Evolutionary conservation across 2,113 vertebrate genomes (phyloP).

Genomic region (Proterorhinus semilunaris): DNA sequence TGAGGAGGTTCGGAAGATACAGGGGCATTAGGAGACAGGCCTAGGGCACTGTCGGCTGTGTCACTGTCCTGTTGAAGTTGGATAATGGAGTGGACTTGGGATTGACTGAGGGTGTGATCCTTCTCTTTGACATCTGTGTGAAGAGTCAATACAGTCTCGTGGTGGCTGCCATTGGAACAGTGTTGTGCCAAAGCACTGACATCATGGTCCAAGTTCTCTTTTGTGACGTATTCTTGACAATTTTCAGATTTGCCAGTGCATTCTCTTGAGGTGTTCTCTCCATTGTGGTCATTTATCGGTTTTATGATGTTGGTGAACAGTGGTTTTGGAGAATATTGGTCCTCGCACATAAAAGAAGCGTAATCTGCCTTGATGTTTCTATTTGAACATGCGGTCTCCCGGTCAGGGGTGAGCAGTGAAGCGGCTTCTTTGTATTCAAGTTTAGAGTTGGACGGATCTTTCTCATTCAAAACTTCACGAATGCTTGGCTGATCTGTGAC

Average conservation of each 20-base stretch:
- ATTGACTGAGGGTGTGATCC: not conserved
- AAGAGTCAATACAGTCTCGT: not conserved
- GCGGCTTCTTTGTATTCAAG: not conserved
- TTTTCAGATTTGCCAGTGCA: not conserved
- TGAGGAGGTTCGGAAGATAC: conserved; percentile 15
- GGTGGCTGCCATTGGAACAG: not conserved
- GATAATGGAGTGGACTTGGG: not conserved
- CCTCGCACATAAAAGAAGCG: not conserved
- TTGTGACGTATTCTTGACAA: conserved; percentile 16
- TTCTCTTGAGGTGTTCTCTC: conserved; percentile 20
- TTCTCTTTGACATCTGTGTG: not conserved
- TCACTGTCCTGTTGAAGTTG: conserved; percentile 3
- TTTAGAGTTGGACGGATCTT: not conserved
- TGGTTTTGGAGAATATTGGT: not conserved
- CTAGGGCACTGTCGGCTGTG: conserved; percentile 47
- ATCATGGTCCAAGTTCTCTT: not conserved
- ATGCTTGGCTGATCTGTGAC: not conserved
- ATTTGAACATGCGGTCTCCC: not conserved
- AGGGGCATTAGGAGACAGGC: conserved; percentile 28
- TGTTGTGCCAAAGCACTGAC: not conserved
- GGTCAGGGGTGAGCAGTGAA: not conserved
- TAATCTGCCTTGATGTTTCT: not conserved
- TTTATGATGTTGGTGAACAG: not conserved
- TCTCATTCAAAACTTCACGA: not conserved
- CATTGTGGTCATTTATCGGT: not conserved